These are phyloP conservation scores for Mormyrus lacerda DNA, from an alignment of 2,113 vertebrate genomes.

Conservation along the genomic window DNA sequence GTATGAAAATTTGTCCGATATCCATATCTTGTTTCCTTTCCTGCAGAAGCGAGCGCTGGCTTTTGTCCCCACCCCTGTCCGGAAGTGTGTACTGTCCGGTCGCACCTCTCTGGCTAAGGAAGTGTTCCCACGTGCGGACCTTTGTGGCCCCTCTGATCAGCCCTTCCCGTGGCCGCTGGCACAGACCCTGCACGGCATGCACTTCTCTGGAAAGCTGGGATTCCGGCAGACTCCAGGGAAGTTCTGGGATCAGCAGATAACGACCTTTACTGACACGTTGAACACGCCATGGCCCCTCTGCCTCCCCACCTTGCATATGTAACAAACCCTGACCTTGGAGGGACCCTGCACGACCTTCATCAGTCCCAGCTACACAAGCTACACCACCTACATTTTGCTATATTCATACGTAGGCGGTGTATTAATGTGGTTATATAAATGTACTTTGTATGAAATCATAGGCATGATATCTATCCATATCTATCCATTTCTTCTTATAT, in stretches of 20 bases:
- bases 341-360: neutral
- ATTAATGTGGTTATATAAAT: neutral
- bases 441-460: neutral
- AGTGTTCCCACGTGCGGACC: conserved; percentile 63
- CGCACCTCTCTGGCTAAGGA: conserved; percentile 58
- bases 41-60: conserved; percentile 39
- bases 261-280: conserved; percentile 46
- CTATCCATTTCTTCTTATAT: neutral
- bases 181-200: conserved; percentile 45
- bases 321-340: conserved; percentile 19
- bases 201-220: conserved; percentile 59
- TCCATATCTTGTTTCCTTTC: conserved; percentile 49
- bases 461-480: neutral
- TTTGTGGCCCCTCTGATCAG: conserved; percentile 67
- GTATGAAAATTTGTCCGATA: conserved; percentile 37
- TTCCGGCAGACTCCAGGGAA: conserved; percentile 75
- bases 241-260: conserved; percentile 90
- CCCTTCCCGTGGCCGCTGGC: conserved; percentile 74
- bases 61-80: conserved; percentile 56
- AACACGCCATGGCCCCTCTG: conserved; percentile 45
- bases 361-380: neutral
- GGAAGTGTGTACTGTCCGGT: conserved; percentile 60
- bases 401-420: neutral
- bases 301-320: conserved; percentile 6
- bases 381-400: neutral